Base-by-base conservation (phyloP, 2,888 invertebrate genomes). In the Acleris literana region DNA sequence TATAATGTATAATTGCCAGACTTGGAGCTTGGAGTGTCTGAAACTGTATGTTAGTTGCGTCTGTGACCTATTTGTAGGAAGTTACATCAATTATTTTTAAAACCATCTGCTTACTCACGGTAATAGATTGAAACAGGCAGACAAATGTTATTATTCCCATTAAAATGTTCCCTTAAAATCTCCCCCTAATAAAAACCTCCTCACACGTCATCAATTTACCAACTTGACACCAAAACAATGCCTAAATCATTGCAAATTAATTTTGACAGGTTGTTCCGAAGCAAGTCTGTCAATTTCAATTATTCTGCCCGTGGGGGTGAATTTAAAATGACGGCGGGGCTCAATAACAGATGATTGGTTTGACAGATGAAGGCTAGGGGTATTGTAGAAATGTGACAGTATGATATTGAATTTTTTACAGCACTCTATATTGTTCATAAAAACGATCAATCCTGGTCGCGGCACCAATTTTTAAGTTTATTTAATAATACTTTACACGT, bases 281-380 rank as follows among this genome's bases (percentile, higher is more conserved):
- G 64, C 43, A 43, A 64, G 63, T 43, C 68, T 72, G 74, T 71
- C 76, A 70, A 73, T 76, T 70, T 65, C 67, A 73, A 74, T 74
- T 68, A 76, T 59, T 68, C 56, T 56, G 64, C n/a, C 65, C 63
- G 67, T 65, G 65, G 64, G 75, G 74, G 73, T 70, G 73, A 65
- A 73, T 76, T 70, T 68, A 67, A 64, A 77, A 77, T 68, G 61
- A 66, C 54, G 69, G 61, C 64, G 68, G 70, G 33, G 44, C 25
- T 18, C 57, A 61, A 68, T 57, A 60, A 66, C 68, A 69, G 62
- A 66, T 66, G 66, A 66, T 62, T 66, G 66, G 52, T 66, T 53
- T 61, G 61, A 66, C 62, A 66, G 62, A 62, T 53, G 57, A 52
- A 59, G 57, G 63, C 55, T 48, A 9, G 3, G 25, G n/a, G 5